phyloP scores from a whole-genome alignment of 2,797 vertebrate genomes.

The Darevskia mixta region DNA sequence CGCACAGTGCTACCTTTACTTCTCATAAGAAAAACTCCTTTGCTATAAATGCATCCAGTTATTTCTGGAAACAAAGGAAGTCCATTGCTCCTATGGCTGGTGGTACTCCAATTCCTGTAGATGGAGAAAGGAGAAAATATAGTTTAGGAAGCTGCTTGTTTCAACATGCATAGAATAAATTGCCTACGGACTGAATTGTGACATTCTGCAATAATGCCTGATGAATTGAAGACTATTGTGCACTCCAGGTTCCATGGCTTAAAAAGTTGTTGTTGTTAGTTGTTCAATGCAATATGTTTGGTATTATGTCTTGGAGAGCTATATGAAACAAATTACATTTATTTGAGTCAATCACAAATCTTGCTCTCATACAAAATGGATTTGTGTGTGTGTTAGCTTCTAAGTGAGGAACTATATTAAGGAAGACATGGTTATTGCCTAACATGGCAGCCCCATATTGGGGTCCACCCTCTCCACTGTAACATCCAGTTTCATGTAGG shows the following conservation, averaged over 20 bases:
- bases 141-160: background rate
- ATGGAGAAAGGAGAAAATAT: background rate
- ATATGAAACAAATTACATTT: background rate
- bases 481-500: too few species aligned
- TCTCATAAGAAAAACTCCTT: background rate
- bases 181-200: background rate
- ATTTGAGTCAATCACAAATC: background rate
- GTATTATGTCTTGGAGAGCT: background rate
- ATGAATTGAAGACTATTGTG: constrained; percentile 4
- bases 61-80: background rate
- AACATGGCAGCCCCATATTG: background rate
- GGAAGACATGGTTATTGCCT: background rate
- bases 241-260: background rate
- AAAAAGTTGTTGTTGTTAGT: background rate
- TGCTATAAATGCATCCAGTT: background rate
- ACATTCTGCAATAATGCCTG: background rate
- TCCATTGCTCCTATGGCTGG: background rate
- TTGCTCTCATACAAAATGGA: background rate
- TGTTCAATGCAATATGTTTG: background rate
- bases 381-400: background rate
- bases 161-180: background rate
- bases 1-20: background rate
- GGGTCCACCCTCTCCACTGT: too few species aligned
- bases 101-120: background rate
- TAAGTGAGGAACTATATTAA: background rate